These are phyloP conservation scores for Hestina assimilis DNA, from an alignment of 1,140 invertebrate species.

Conservation along the genomic window DNA sequence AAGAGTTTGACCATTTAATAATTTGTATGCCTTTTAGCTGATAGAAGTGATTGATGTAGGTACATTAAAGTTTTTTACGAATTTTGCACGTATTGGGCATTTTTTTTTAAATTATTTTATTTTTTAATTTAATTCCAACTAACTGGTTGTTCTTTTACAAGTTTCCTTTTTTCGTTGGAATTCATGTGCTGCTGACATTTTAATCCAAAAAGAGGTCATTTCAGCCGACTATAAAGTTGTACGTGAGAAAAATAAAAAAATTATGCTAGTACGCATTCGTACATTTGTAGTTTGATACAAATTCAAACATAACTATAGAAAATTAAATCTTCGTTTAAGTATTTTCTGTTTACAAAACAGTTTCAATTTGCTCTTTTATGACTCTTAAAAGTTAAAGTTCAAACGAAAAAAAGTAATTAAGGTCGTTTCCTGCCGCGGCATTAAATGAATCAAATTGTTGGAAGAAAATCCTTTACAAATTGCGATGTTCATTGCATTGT, in stretches of 20 bases:
- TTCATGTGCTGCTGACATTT: slow-evolving; percentile 62
- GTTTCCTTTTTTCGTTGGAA: slow-evolving; percentile 38
- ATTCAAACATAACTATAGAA: not conserved
- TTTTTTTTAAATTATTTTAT: too few relatives aligned
- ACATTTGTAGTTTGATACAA: slow-evolving; percentile 5
- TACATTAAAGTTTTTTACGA: too few relatives aligned
- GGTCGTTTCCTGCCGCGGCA: slow-evolving; percentile 39
- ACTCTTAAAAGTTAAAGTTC: slow-evolving; percentile 39
- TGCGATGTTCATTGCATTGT: slow-evolving; percentile 11
- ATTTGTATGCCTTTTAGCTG: too few relatives aligned
- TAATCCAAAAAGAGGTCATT: slow-evolving; percentile 54
- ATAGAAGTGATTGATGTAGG: too few relatives aligned
- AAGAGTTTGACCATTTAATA: too few relatives aligned
- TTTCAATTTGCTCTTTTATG: slow-evolving; percentile 43
- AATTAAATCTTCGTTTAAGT: slow-evolving; percentile 9
- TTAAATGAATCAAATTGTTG: slow-evolving; percentile 48
- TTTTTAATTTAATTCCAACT: slow-evolving; percentile 24
- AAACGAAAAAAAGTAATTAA: slow-evolving; percentile 62
- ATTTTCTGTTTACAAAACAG: slow-evolving; percentile 10
- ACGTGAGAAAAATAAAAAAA: slow-evolving; percentile 61
- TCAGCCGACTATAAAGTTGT: slow-evolving; percentile 50
- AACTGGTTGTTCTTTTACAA: slow-evolving; percentile 26
- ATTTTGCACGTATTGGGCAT: too few relatives aligned
- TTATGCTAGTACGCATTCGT: slow-evolving; percentile 14
- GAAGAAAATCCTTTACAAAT: slow-evolving; percentile 25